Percentiles rank a stretch among this genome's conserved stretches.
Conservation (phyloP, 1,140 invertebrate species). For the Schlechtendalia chinensis region DNA sequence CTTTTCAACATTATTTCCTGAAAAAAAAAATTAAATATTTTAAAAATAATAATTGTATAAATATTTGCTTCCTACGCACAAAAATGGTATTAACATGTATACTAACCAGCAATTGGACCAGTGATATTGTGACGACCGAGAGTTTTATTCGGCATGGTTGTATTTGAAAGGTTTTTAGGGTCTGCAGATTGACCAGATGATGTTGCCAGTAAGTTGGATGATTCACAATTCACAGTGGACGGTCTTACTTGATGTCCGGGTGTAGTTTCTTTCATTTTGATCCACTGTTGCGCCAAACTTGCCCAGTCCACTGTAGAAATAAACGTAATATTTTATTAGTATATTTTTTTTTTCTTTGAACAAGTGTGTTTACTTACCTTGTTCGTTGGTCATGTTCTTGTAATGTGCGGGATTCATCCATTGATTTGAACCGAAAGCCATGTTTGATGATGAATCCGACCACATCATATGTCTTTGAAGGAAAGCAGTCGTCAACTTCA, state of each 20-base stretch:
- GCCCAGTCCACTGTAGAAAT: slow-evolving; percentile 83
- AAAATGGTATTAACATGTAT: not conserved
- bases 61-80: not conserved
- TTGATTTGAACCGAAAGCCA: slow-evolving; percentile 54
- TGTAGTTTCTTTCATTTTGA: slow-evolving; percentile 83
- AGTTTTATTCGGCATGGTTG: not conserved
- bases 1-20: slow-evolving; percentile 36
- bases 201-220: slow-evolving; percentile 54
- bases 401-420: slow-evolving; percentile 73
- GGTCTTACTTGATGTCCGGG: slow-evolving; percentile 57
- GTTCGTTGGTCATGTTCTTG: slow-evolving; percentile 62
- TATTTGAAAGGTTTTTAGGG: slow-evolving; percentile 53
- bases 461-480: not conserved
- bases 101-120: not conserved
- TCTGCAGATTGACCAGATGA: slow-evolving; percentile 52
- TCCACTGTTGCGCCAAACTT: slow-evolving; percentile 93
- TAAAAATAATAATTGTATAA: not conserved
- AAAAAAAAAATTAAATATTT: slow-evolving; percentile 20
- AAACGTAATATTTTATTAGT: too few relatives aligned
- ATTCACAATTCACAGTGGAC: not conserved
- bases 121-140: not conserved
- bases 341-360: slow-evolving; percentile 31
- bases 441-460: slow-evolving; percentile 8
- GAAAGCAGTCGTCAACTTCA: too few relatives aligned
- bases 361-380: slow-evolving; percentile 55